Evolutionary conservation across 2,888 invertebrate species (phyloP).

Genomic region (Cryptosula pallasiana): DNA sequence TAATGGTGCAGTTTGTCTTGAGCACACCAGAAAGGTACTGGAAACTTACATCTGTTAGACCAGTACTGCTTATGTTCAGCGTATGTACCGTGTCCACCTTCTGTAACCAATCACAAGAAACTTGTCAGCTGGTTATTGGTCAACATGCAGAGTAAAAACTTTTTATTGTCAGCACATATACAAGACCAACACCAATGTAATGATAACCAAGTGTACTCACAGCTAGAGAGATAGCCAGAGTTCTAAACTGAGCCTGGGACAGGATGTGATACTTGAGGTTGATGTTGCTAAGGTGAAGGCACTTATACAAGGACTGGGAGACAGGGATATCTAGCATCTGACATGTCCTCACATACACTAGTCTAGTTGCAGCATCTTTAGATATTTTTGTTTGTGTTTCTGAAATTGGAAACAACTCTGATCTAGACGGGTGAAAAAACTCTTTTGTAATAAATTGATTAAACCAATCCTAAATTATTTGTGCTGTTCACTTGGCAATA

Average conservation of each 20-base stretch:
- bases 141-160: no score
- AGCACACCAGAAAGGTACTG: neutral
- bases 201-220: no score
- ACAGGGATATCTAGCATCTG: slow-evolving; percentile 2
- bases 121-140: no score
- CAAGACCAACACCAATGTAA: no score
- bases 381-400: no score
- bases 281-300: neutral
- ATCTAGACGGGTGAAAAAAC: no score
- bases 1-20: slow-evolving; percentile 1
- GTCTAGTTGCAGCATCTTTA: no score
- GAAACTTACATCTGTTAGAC: neutral
- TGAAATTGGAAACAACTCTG: no score
- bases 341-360: neutral
- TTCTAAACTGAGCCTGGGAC: neutral
- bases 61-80: neutral
- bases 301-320: neutral
- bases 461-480: no score
- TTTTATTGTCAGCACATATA: no score
- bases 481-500: no score
- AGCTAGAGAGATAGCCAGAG: neutral
- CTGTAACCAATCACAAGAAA: neutral
- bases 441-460: no score
- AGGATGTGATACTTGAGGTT: slow-evolving; percentile 12
- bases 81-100: neutral